phyloP scores from a whole-genome alignment of 2,797 vertebrate species.

The Choloepus didactylus region DNA sequence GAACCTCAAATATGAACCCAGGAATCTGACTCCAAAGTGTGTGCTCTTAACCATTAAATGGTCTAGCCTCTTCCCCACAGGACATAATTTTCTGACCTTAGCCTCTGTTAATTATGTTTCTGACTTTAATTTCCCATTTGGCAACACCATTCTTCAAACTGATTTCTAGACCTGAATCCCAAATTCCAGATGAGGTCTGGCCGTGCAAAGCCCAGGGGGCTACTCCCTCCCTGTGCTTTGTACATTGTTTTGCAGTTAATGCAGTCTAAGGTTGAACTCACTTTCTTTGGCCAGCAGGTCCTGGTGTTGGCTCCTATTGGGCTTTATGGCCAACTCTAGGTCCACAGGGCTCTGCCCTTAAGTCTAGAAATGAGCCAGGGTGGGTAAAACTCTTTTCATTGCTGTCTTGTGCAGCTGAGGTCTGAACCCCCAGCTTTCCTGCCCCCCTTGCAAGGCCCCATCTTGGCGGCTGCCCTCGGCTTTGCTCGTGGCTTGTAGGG shows the following conservation, averaged over 20 bases:
- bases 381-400: neutral
- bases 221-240: neutral
- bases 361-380: neutral
- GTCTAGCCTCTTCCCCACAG: neutral
- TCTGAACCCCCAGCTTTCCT: neutral
- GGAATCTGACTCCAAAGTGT: neutral
- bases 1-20: neutral
- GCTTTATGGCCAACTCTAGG: neutral
- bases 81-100: neutral
- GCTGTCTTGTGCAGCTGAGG: rapidly evolving
- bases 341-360: neutral
- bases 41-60: neutral
- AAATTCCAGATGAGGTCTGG: neutral
- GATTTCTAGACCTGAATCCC: neutral
- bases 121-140: neutral
- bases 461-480: neutral
- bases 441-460: no score
- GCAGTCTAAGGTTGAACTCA: rapidly evolving
- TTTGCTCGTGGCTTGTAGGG: rapidly evolving
- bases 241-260: neutral
- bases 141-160: neutral
- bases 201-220: neutral
- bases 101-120: no score
- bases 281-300: neutral
- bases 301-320: neutral